A percentile compares a stretch with the other conserved stretches of the same genome.
Conservation (phyloP, 1,140 invertebrate genomes). For the Onthophagus taurus region DNA sequence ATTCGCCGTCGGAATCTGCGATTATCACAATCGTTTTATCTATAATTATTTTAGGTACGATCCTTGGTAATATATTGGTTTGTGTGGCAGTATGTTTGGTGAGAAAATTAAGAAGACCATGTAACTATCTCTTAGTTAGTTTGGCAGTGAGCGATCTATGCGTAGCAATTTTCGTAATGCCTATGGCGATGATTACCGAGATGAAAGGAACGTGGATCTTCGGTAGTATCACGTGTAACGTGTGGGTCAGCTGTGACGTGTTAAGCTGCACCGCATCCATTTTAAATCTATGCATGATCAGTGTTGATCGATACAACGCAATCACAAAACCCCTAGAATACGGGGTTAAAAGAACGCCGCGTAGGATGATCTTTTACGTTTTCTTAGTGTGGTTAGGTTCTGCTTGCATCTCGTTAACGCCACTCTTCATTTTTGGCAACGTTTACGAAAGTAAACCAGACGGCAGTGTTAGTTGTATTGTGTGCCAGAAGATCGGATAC, state of each 20-base stretch:
- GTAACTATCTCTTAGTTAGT: slow-evolving; percentile 83
- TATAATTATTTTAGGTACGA: slow-evolving; percentile 67
- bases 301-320: slow-evolving; percentile 79
- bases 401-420: slow-evolving; percentile 80
- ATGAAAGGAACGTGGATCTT: slow-evolving; percentile 78
- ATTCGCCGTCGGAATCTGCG: background rate
- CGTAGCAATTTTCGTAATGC: slow-evolving; percentile 76
- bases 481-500: slow-evolving; percentile 80
- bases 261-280: slow-evolving; percentile 81
- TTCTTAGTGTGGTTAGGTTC: slow-evolving; percentile 82
- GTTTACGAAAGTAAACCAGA: slow-evolving; percentile 51
- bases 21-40: slow-evolving; percentile 61
- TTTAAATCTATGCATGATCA: slow-evolving; percentile 86
- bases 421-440: slow-evolving; percentile 80
- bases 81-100: slow-evolving; percentile 79
- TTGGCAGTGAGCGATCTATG: slow-evolving; percentile 82
- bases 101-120: slow-evolving; percentile 70
- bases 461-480: slow-evolving; percentile 62
- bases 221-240: slow-evolving; percentile 72
- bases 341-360: slow-evolving; percentile 75
- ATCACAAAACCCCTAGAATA: slow-evolving; percentile 87
- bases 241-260: slow-evolving; percentile 77
- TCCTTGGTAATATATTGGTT: slow-evolving; percentile 83
- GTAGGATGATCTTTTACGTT: slow-evolving; percentile 75
- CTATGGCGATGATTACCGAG: slow-evolving; percentile 72